Base-by-base conservation (phyloP, 2,113 vertebrate genomes). In the Pseudopipra pipra region DNA sequence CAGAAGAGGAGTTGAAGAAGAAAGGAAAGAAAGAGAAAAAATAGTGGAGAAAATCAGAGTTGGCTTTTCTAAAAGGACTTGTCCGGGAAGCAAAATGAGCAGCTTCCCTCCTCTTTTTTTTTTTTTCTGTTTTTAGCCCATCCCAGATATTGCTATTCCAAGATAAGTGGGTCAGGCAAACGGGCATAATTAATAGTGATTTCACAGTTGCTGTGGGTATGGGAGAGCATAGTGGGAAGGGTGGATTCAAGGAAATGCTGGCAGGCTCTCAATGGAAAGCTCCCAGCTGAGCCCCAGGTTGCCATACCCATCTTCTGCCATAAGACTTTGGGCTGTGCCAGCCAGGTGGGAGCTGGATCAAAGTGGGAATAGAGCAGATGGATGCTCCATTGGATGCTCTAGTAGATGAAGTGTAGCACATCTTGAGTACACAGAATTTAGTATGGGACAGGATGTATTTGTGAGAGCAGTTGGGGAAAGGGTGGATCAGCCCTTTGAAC, bases 21-120 rank as follows among this genome's bases (percentile, higher is more conserved):
- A 68, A 86, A 95, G 73, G 65, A 93, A 85, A 78, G 66, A 93
- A 82, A 94, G 71, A 87, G 67, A 76, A 95, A 93, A 92, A 93
- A 51, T 96, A 94, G 88, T 96, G 95, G 95, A 89, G 88, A 86
- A 91, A 93, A 92, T 78, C 79, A 95, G 89, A 93, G 52, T 92
- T 96, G 91, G 17, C 46, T 95, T 95, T 89, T 89, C 80, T 96
- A 19, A 84, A 65, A 90, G 82, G 82, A 81, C 37, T 63, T 93
- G 59, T 19, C 63, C 58, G 59, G 90, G 72, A 96, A 94, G 71
- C 87, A 90, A 83, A 95, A 76, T 8, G 3, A 83, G 39, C 72
- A 71, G 67, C 56, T 94, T 88, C 56, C 72, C 15, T 80, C 70
- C 18, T 85, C 25, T 47, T 37, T 30, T 68, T 33, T 54, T 39